Conservation (phyloP, 2,888 invertebrate genomes). For the Limenitis camilla region DNA sequence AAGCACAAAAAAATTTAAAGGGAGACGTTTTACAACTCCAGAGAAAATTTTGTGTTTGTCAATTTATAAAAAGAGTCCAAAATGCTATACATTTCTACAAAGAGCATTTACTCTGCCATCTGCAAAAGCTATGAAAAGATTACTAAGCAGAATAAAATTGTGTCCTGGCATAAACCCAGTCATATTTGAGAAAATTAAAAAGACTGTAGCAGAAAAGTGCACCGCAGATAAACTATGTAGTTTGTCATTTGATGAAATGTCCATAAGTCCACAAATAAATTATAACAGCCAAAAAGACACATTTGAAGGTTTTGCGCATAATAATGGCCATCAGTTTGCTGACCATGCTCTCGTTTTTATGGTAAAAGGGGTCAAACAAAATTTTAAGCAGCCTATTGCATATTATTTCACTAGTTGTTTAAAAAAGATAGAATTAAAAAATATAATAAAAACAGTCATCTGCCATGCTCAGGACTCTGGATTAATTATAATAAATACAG, state of each 20-base stretch:
- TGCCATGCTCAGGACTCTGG: no score
- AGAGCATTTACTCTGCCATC: constrained; percentile 25
- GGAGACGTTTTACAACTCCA: constrained; percentile 7
- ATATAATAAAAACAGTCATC: no score
- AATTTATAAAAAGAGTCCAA: constrained; percentile 15
- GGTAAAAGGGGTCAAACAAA: no score
- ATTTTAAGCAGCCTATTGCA: no score
- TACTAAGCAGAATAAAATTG: constrained; percentile 21
- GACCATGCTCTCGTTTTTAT: constrained; percentile 28
- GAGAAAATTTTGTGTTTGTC: constrained; percentile 12
- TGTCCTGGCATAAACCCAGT: constrained; percentile 18
- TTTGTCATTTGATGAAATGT: constrained; percentile 26
- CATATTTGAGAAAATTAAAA: constrained; percentile 22
- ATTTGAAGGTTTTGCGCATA: constrained; percentile 20
- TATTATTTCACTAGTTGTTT: no score
- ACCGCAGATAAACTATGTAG: constrained; percentile 14
- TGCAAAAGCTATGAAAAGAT: constrained; percentile 17
- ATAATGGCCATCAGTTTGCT: constrained; percentile 13
- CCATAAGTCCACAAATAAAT: constrained; percentile 16
- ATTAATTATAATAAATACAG: no score
- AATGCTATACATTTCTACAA: no score
- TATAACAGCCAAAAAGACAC: constrained; percentile 16
- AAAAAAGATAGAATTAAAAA: no score
- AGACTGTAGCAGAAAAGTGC: constrained; percentile 11
- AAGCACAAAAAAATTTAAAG: constrained; percentile 10